Conservation (phyloP, 35 echinoderm and acorn worm genomes). For the Amphiura filiformis region DNA sequence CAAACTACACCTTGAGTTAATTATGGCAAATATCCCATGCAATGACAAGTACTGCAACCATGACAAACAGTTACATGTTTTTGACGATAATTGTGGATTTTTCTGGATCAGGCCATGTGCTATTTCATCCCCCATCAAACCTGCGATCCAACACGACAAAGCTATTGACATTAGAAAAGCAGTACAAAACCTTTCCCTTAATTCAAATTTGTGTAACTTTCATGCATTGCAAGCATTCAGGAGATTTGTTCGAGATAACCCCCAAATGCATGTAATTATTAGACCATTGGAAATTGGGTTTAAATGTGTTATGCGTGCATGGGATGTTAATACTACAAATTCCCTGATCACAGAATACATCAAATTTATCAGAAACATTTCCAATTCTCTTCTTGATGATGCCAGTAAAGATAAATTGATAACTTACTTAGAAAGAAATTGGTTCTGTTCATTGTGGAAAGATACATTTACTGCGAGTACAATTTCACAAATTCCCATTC, state of each 20-base stretch:
- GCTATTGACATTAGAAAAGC: neutral
- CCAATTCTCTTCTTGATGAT: too few species aligned
- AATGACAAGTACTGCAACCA: too few species aligned
- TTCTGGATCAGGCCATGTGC: neutral
- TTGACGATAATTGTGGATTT: too few species aligned
- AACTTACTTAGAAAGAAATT: neutral
- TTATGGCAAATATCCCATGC: too few species aligned
- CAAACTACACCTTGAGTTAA: too few species aligned
- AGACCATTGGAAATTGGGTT: neutral
- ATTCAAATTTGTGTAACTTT: neutral
- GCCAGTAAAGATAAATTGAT: too few species aligned
- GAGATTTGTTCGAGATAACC: neutral
- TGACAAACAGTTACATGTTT: too few species aligned
- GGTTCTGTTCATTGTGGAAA: neutral
- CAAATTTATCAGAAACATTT: neutral
- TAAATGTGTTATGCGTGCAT: neutral
- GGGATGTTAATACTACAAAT: neutral
- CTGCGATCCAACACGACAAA: neutral
- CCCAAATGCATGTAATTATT: neutral
- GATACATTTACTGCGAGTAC: neutral
- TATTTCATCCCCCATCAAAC: neutral
- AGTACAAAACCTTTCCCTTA: neutral
- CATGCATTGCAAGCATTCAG: neutral
- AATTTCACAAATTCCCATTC: neutral
- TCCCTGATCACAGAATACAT: neutral